Evolutionary conservation across 2,113 vertebrate species (phyloP).

Genomic region (Chelonoidis abingdonii): DNA sequence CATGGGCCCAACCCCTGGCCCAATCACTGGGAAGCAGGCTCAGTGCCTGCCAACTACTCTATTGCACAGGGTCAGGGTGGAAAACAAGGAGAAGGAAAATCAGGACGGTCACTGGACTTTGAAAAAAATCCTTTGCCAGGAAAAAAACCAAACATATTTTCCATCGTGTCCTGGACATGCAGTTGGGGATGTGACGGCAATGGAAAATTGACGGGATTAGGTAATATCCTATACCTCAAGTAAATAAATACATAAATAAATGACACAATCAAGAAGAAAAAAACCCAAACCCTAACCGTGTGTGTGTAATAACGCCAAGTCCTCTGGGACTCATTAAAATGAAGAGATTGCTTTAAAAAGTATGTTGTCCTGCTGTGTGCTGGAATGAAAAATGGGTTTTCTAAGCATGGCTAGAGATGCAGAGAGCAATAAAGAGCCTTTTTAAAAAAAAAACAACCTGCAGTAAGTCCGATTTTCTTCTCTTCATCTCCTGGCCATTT

Average conservation of each 20-base stretch:
- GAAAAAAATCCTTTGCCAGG: constrained; percentile 52
- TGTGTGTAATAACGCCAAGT: accelerated
- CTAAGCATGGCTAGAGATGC: neutral
- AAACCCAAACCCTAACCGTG: neutral
- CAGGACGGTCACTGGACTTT: neutral
- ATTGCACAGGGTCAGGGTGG: neutral
- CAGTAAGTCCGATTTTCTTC: constrained; percentile 46
- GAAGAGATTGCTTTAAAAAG: neutral
- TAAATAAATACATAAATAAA: constrained; percentile 24
- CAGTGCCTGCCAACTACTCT: neutral
- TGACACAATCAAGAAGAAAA: neutral
- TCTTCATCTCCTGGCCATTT: constrained; percentile 32
- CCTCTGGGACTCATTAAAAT: neutral
- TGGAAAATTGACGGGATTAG: constrained; percentile 56
- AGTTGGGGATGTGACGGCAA: constrained; percentile 57
- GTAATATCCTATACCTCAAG: neutral
- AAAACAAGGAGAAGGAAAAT: neutral
- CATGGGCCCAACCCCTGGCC: accelerated
- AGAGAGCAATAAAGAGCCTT: neutral
- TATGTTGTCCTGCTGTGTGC: neutral
- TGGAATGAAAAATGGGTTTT: neutral
- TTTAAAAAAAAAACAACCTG: constrained; percentile 23
- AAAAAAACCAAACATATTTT: constrained; percentile 61
- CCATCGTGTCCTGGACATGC: constrained; percentile 30
- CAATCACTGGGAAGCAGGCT: neutral